These are phyloP conservation scores for Thamnophis sirtalis DNA, from an alignment of 2,113 vertebrate species.

Conservation along the genomic window DNA sequence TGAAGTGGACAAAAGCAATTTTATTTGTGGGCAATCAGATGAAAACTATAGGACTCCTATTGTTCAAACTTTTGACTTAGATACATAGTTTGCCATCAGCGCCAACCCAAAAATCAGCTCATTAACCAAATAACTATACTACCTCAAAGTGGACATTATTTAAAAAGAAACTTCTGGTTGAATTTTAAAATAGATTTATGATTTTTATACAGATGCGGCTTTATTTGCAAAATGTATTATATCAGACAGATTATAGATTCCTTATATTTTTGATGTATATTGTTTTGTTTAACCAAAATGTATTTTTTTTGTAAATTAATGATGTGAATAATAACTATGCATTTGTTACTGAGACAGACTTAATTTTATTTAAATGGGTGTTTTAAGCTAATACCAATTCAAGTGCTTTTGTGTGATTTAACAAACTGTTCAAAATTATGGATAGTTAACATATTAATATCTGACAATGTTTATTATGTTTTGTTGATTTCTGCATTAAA, in stretches of 20 bases:
- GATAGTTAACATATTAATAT: slow-evolving; percentile 62
- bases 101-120: slow-evolving; percentile 35
- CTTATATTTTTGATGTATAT: slow-evolving; percentile 73
- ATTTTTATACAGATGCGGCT: slow-evolving; percentile 76
- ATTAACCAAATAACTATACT: slow-evolving; percentile 72
- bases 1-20: slow-evolving; percentile 58
- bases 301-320: slow-evolving; percentile 86
- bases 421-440: slow-evolving; percentile 49
- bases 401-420: slow-evolving; percentile 34
- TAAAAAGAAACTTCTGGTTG: slow-evolving; percentile 57
- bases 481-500: slow-evolving; percentile 53
- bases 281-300: slow-evolving; percentile 66
- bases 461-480: slow-evolving; percentile 70
- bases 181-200: slow-evolving; percentile 50
- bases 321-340: slow-evolving; percentile 81
- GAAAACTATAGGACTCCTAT: slow-evolving; percentile 75
- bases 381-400: slow-evolving; percentile 63
- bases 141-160: slow-evolving; percentile 86
- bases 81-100: slow-evolving; percentile 70
- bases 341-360: slow-evolving; percentile 70
- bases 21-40: slow-evolving; percentile 70
- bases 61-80: slow-evolving; percentile 62
- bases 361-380: slow-evolving; percentile 70
- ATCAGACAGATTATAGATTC: slow-evolving; percentile 63
- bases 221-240: slow-evolving; percentile 68